Base-by-base conservation (phyloP, 2,888 invertebrate species). In the Smittia aterrima region DNA sequence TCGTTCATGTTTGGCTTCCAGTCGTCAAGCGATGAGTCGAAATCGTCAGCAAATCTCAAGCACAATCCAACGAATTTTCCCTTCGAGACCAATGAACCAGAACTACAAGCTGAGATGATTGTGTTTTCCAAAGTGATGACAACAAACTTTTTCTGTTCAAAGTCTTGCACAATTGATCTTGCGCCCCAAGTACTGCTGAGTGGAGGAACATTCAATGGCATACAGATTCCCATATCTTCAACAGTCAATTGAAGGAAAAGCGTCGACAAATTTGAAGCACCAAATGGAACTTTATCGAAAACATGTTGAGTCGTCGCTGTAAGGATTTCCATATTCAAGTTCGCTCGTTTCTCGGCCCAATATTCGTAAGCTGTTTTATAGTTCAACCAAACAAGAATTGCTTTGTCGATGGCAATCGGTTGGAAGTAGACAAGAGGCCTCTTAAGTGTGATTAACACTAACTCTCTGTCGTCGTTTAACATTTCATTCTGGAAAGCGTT, bases 291-390 rank as follows among this genome's bases (percentile, higher is more conserved):
- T 79, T 90, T 90, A 79, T 92, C 92, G 76, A 89, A 88, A 7
- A 86, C 83, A 80, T 90, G 90, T 78, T 90, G 90, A 62, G 62
- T 62, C 0, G 91, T 90, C 7, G 91, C 90, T 1, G 89, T 87
- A 0, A 92, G 84, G 47, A 95, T 92, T 81, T 97, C 96, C 79
- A 92, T 93, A 80, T 94, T 96, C 54, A 97, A 85, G 78, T 92
- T 94, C 3, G 94, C 90, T 2, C 98, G 85, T 83, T 98, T 98
- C 82, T 97, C 97, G 78, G 94, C 95, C 98, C 98, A 99, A 83
- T 98, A 98, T 81, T 99, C 98, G 81, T 98, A 98, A 0, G 98
- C 98, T 83, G 98, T 98, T 84, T 98, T 98, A 81, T 99, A 99
- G 85, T 99, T 98, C 77, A 99, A 86, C 98, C 99, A 99, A 66